A percentile compares a stretch with the other conserved stretches of the same genome.
phyloP scores from a whole-genome alignment of 2,113 vertebrate genomes.

The Lutjanus erythropterus region DNA sequence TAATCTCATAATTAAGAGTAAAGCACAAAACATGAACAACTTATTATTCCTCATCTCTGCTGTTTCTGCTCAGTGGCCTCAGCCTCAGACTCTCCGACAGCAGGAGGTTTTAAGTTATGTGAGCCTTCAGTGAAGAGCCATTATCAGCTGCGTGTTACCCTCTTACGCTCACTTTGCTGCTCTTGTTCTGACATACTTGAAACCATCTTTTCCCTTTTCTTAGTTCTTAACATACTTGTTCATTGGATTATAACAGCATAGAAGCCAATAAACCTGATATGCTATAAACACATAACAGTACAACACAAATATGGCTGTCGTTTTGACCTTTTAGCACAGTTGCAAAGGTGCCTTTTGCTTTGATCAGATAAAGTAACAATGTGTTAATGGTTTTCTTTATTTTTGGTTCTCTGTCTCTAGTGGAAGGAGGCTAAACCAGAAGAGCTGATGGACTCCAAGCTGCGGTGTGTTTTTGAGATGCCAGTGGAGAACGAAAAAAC shows the following conservation, averaged over 20 bases:
- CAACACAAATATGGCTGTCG: not conserved
- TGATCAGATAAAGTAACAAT: not conserved
- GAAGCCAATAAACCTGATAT: not conserved
- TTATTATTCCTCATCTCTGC: not conserved
- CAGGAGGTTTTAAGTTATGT: not conserved
- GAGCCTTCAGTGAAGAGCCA: not conserved
- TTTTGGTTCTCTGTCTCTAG: conserved; percentile 72
- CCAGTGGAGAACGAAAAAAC: conserved; percentile 96
- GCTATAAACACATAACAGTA: not conserved
- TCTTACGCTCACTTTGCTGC: not conserved
- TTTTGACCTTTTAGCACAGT: not conserved
- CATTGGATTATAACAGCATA: too few relatives aligned
- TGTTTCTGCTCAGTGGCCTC: conserved; percentile 2
- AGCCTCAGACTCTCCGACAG: not conserved
- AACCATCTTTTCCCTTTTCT: not conserved
- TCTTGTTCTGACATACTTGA: conserved; percentile 11
- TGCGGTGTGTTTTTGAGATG: conserved; percentile 98
- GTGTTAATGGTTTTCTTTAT: not conserved
- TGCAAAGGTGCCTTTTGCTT: not conserved
- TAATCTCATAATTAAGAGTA: not conserved
- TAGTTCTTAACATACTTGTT: not conserved
- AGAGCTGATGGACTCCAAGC: conserved; percentile 99
- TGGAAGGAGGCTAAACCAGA: conserved; percentile 99
- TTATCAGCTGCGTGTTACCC: not conserved
- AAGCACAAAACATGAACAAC: not conserved